Percentiles rank a stretch among this genome's conserved stretches.
These are phyloP conservation scores for Sphecodes monilicornis DNA, from an alignment of 2,888 invertebrate species.

Conservation along the genomic window DNA sequence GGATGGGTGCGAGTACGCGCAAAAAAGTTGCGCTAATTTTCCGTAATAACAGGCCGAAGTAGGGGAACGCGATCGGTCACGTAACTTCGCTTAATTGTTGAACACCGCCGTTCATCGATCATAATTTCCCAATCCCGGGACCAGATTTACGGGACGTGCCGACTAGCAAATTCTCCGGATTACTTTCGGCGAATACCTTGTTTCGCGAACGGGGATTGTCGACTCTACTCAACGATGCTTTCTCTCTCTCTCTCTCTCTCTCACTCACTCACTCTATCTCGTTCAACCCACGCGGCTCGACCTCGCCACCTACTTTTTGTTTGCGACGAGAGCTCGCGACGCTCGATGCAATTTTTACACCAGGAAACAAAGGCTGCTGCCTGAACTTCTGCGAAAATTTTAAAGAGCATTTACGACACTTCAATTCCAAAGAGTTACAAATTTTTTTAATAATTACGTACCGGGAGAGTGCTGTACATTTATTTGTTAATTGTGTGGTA, in stretches of 20 bases:
- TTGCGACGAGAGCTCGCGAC: not conserved
- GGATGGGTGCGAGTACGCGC: not conserved
- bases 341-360: not conserved
- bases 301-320: not conserved
- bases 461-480: no score
- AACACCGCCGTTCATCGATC: constrained; percentile 36
- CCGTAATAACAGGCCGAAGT: constrained; percentile 27
- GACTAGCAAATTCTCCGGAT: constrained; percentile 34
- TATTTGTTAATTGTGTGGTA: no score
- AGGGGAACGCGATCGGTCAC: constrained; percentile 39
- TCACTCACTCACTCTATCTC: not conserved
- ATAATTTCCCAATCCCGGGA: constrained; percentile 39
- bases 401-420: not conserved
- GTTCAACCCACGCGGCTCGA: not conserved
- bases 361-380: not conserved
- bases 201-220: not conserved
- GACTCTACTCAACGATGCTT: not conserved
- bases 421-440: not conserved
- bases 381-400: not conserved
- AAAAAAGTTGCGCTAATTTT: constrained; percentile 43
- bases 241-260: not conserved
- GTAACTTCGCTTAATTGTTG: constrained; percentile 43
- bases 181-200: constrained; percentile 28
- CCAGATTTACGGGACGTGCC: constrained; percentile 50
- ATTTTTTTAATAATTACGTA: no score